Evolutionary conservation across 1,140 invertebrate genomes (phyloP).

Genomic region (Trachymyrmex cornetzi): DNA sequence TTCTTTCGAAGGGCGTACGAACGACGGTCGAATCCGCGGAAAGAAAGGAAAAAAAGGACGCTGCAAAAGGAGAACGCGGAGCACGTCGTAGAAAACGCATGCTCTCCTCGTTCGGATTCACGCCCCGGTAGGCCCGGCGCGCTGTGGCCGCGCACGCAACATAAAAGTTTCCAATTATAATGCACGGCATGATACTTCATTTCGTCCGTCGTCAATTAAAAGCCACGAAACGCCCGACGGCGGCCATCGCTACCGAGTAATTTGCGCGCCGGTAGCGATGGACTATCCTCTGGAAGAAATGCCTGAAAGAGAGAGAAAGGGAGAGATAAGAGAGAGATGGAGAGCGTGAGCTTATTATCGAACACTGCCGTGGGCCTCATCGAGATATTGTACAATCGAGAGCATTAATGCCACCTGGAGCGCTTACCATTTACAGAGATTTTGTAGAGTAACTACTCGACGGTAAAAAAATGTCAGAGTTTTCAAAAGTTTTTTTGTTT

Average conservation of each 20-base stretch:
- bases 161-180: conserved; percentile 80
- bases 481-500: too few species aligned
- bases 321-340: not conserved
- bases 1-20: conserved; percentile 7
- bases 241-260: conserved; percentile 45
- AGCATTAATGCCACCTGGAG: not conserved
- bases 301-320: not conserved
- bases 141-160: conserved; percentile 61
- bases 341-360: conserved; percentile 20
- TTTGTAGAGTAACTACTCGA: not conserved
- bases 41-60: conserved; percentile 7
- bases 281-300: conserved; percentile 30
- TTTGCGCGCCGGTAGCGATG: conserved; percentile 48
- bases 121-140: conserved; percentile 64
- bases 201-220: conserved; percentile 73
- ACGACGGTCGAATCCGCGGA: conserved; percentile 4
- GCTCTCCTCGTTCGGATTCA: conserved; percentile 69
- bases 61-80: conserved; percentile 6
- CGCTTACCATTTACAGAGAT: not conserved
- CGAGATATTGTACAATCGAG: conserved; percentile 26
- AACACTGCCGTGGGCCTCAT: conserved; percentile 21
- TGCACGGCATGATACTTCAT: conserved; percentile 48
- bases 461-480: too few species aligned
- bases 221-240: conserved; percentile 64
- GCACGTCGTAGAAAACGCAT: conserved; percentile 62